Evolutionary conservation across 2,797 vertebrate species (phyloP), one percentile per base, ranked within the genome.

Genomic region (Esox lucius): DNA sequence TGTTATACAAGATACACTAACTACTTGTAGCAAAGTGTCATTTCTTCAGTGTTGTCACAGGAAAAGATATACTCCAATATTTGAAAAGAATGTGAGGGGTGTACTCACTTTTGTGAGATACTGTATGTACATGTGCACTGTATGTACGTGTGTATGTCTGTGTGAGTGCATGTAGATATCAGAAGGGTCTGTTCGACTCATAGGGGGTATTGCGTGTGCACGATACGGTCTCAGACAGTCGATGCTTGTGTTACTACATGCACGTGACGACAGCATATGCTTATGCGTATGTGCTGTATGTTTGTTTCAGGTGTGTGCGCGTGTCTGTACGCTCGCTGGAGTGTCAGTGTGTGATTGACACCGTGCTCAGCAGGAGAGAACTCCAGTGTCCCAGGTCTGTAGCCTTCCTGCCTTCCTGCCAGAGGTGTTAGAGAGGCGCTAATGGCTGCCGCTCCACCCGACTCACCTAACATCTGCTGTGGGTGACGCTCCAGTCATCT

Each of bases 341-440:
- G 48, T 59, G 24, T 78, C 64, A 39, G 26, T 68, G 76, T 71
- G 51, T 83, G 39, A 74, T 72, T 85, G 87, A 87, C 82, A 81
- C 35, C 78, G 78, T 83, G 86, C 80, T 16, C 87, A 67, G 85
- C 74, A 7, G 51, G 81, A 73, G 84, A 71, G 80, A 80, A 69
- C 74, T 77, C 73, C 76, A 80, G 75, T 89, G 84, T 90, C 78
- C 78, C 81, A 84, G 90, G 89, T 88, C 88, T 84, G 85, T 85
- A 88, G 86, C 86, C 86, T 86, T 84, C 83, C 83, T 83, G 84
- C 87, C 89, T 88, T 87, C 87, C 86, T 51, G 81, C 76, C 89
- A 89, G 90, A 91, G 42, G 92, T 92, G 90, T 91, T 90, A 91
- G 88, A 80, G 87, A 94, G 91, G 92, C 92, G 93, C 91, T 94